phyloP scores from a whole-genome alignment of 2,113 vertebrate genomes.

The Antidorcas marsupialis region DNA sequence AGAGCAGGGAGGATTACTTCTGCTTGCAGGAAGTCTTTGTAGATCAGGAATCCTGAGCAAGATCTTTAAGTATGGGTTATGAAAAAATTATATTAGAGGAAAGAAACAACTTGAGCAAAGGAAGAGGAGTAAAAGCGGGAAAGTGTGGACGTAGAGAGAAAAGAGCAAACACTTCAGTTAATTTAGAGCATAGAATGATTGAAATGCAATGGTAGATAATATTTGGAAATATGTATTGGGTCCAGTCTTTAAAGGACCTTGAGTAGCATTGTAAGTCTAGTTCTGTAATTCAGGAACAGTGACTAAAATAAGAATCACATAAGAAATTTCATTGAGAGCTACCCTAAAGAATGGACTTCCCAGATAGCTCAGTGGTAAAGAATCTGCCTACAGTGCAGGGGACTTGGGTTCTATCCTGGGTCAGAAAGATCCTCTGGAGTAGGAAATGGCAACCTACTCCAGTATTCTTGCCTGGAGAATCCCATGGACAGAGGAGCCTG shows the following conservation, averaged over 20 bases:
- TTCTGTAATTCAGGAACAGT: not conserved
- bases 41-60: not conserved
- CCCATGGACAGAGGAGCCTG: not conserved
- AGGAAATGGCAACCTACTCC: not conserved
- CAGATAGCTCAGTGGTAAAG: not conserved
- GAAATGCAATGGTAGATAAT: not conserved
- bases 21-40: not conserved
- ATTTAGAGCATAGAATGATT: not conserved
- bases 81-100: not conserved
- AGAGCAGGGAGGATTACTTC: not conserved
- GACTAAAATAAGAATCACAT: not conserved
- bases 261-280: not conserved
- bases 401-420: not conserved
- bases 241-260: not conserved
- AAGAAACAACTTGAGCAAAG: not conserved
- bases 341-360: not conserved
- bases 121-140: not conserved
- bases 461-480: not conserved
- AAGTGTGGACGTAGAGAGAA: not conserved
- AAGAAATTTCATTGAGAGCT: not conserved
- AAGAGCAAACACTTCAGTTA: not conserved
- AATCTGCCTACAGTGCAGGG: not conserved
- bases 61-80: not conserved
- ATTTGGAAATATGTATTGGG: not conserved
- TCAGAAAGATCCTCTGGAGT: not conserved